A percentile compares a stretch with the other conserved stretches of the same genome.
phyloP scores from a whole-genome alignment of 2,888 invertebrate species.

The Diachrysia chrysitis region DNA sequence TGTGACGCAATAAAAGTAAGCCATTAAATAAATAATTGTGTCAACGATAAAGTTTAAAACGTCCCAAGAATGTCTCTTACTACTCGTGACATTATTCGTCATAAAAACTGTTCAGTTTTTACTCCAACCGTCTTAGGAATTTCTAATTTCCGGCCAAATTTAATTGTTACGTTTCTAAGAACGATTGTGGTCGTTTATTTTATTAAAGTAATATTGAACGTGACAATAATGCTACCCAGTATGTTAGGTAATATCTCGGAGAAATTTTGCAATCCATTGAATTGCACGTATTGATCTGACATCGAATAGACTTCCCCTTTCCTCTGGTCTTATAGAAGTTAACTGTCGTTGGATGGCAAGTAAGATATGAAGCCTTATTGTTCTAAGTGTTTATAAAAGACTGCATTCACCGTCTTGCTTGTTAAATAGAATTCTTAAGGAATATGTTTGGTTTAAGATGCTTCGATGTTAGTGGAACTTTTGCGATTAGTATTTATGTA shows the following conservation, averaged over 20 bases:
- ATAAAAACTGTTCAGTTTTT: conserved; percentile 63
- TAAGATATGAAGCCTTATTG: not conserved
- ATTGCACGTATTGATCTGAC: not conserved
- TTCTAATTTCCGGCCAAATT: conserved; percentile 80
- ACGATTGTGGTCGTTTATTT: conserved; percentile 45
- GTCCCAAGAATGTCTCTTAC: conserved; percentile 47
- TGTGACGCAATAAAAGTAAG: conserved; percentile 40
- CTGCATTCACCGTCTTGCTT: not conserved
- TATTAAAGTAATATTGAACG: conserved; percentile 19
- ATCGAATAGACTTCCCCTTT: not conserved
- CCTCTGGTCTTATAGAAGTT: not conserved
- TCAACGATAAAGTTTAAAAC: conserved; percentile 53
- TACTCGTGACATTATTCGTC: conserved; percentile 62
- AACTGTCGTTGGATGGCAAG: not conserved
- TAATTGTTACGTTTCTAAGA: conserved; percentile 66
- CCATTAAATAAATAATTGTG: conserved; percentile 52
- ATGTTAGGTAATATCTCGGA: not conserved
- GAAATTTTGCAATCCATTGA: not conserved
- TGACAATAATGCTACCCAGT: conserved; percentile 1
- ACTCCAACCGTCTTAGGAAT: conserved; percentile 68
- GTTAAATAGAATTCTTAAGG: not conserved
- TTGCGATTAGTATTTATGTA: no score
- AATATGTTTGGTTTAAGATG: no score
- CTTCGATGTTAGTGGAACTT: no score
- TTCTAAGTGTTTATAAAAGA: not conserved